A percentile compares a stretch with the other conserved stretches of the same genome.
These are phyloP conservation scores for Kryptopterus vitreolus DNA, from an alignment of 2,797 vertebrate species.

Conservation along the genomic window DNA sequence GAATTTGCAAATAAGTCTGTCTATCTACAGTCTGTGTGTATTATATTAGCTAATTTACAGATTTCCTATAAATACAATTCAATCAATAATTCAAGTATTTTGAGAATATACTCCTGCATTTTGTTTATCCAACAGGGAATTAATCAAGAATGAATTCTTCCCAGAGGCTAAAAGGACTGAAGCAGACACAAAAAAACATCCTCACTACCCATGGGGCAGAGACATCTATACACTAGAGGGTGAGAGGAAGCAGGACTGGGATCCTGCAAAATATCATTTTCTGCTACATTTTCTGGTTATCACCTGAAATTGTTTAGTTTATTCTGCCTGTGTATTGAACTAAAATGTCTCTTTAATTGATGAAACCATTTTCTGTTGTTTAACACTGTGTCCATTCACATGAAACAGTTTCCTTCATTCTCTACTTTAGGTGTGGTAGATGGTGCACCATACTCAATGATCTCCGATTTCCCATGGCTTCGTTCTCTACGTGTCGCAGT, in stretches of 20 bases:
- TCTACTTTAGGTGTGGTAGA: conserved; percentile 83
- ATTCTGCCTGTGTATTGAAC: neutral
- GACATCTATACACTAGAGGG: conserved; percentile 97
- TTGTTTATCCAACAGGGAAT: conserved; percentile 77
- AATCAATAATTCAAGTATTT: neutral
- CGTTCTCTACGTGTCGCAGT: conserved; percentile 90
- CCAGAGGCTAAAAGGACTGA: conserved; percentile 94
- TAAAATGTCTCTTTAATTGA: neutral
- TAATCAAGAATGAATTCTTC: conserved; percentile 99
- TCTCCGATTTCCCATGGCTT: conserved; percentile 97
- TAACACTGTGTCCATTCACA: neutral
- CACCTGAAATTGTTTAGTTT: neutral
- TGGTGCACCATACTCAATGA: conserved; percentile 94
- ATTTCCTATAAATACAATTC: neutral
- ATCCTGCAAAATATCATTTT: neutral
- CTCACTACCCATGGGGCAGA: conserved; percentile 93
- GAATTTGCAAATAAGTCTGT: no score
- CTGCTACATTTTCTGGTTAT: neutral
- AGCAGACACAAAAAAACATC: conserved; percentile 88
- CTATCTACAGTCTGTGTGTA: no score
- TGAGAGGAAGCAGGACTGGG: conserved; percentile 61
- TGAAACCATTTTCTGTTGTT: neutral
- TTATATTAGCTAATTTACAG: neutral
- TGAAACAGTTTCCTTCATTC: conserved; percentile 10
- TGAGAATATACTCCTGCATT: neutral